A percentile compares a stretch with the other conserved stretches of the same genome.
phyloP scores from a whole-genome alignment of 2,888 invertebrate species.

The Cryptophagus acutangulus region DNA sequence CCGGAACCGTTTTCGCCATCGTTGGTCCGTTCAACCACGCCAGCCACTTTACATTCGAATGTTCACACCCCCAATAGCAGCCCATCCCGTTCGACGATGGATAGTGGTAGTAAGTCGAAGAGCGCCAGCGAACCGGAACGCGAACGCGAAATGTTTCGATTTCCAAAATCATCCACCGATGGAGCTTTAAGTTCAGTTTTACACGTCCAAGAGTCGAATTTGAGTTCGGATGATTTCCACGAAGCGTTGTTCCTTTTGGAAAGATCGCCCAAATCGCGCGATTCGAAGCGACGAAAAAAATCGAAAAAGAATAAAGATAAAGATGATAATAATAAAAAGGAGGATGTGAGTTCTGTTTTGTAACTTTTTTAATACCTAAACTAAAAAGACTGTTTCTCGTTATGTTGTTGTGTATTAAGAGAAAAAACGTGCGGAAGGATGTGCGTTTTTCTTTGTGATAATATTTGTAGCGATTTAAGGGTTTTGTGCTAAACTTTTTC shows the following conservation, averaged over 20 bases:
- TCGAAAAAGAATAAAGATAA: slow-evolving; percentile 50
- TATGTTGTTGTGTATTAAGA: slow-evolving; percentile 34
- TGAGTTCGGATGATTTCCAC: slow-evolving; percentile 56
- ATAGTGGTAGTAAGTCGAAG: slow-evolving; percentile 47
- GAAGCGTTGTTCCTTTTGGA: slow-evolving; percentile 54
- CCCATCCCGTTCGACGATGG: slow-evolving; percentile 34
- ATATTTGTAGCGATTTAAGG: slow-evolving; percentile 10
- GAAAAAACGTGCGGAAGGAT: slow-evolving; percentile 29
- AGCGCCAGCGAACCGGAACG: slow-evolving; percentile 53
- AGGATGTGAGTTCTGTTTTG: slow-evolving; percentile 50
- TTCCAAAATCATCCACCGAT: slow-evolving; percentile 56
- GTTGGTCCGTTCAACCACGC: slow-evolving; percentile 42
- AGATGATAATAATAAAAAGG: slow-evolving; percentile 45
- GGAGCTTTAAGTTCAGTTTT: slow-evolving; percentile 55
- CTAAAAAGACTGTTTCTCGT: slow-evolving; percentile 25
- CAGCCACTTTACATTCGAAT: slow-evolving; percentile 40
- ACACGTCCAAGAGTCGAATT: slow-evolving; percentile 54
- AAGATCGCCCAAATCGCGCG: slow-evolving; percentile 51
- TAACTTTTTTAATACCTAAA: slow-evolving; percentile 30
- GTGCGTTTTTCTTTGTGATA: slow-evolving; percentile 39
- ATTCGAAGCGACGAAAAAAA: slow-evolving; percentile 49
- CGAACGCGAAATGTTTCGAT: slow-evolving; percentile 51
- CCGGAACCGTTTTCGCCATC: slow-evolving; percentile 43
- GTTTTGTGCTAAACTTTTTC: slow-evolving; percentile 9
- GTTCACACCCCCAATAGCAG: slow-evolving; percentile 40